phyloP scores from a whole-genome alignment of 2,888 invertebrate species.

The Bruchidius siliquastri region DNA sequence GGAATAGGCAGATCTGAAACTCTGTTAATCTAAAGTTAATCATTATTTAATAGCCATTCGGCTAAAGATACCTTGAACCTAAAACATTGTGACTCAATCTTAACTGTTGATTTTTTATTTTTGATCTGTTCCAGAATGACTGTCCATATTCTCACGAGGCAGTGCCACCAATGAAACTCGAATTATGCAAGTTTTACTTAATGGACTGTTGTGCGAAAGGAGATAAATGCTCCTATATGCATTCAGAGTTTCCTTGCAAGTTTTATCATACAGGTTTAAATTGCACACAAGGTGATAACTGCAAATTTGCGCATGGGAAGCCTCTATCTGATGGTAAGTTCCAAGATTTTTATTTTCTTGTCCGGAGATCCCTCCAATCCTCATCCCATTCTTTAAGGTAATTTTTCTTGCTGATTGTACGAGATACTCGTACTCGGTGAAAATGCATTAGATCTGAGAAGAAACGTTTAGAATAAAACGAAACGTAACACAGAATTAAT shows the following conservation, averaged over 20 bases:
- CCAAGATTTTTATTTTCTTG: constrained; percentile 24
- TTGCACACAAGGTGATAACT: constrained; percentile 71
- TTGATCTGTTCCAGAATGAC: constrained; percentile 58
- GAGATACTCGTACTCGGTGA: too few relatives aligned
- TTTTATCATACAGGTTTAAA: constrained; percentile 90
- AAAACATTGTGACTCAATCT: too few relatives aligned
- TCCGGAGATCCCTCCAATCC: constrained; percentile 23
- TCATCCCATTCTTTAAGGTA: too few relatives aligned
- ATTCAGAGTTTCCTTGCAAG: constrained; percentile 95
- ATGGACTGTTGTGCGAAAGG: constrained; percentile 94
- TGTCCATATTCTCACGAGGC: constrained; percentile 85
- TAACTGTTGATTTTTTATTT: too few relatives aligned
- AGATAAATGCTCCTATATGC: constrained; percentile 94
- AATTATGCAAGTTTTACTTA: constrained; percentile 93
- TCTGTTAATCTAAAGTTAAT: too few relatives aligned
- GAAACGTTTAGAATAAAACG: too few relatives aligned
- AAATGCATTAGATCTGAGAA: too few relatives aligned
- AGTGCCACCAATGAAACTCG: constrained; percentile 78
- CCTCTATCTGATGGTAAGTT: constrained; percentile 70
- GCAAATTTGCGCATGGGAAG: constrained; percentile 89
- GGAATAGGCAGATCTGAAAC: too few relatives aligned
- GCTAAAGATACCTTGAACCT: too few relatives aligned
- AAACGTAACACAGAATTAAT: too few relatives aligned
- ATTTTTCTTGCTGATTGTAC: too few relatives aligned
- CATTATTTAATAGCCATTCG: too few relatives aligned